These are phyloP conservation scores for Bradynema listronoti DNA, from an alignment of 1,140 invertebrate species.

Conservation along the genomic window DNA sequence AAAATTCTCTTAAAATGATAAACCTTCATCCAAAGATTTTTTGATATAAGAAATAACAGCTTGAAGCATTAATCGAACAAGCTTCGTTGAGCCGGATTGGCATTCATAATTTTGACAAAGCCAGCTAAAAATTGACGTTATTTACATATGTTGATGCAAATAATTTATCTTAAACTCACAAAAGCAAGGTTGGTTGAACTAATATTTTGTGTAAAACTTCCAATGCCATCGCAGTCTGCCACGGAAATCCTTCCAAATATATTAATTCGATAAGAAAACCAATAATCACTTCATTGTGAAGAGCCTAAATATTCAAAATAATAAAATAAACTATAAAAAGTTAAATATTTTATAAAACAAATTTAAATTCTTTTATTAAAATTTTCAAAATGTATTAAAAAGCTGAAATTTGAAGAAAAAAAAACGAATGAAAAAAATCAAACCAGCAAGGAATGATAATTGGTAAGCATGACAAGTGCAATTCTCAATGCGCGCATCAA, in stretches of 20 bases:
- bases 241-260: constrained; percentile 86
- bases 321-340: no score
- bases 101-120: constrained; percentile 19
- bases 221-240: constrained; percentile 85
- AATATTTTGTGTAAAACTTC: constrained; percentile 91
- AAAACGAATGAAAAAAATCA: constrained; percentile 49
- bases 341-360: no score
- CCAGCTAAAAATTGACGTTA: constrained; percentile 14
- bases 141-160: constrained; percentile 74
- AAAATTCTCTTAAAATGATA: constrained; percentile 17
- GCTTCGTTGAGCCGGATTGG: constrained; percentile 79
- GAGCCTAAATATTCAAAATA: constrained; percentile 68
- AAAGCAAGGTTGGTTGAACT: constrained; percentile 71
- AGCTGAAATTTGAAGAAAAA: constrained; percentile 8
- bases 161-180: constrained; percentile 63
- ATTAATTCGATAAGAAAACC: constrained; percentile 92
- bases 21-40: constrained; percentile 33
- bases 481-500: constrained; percentile 86
- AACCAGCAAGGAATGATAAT: constrained; percentile 84
- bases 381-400: constrained; percentile 18
- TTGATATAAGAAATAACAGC: constrained; percentile 34
- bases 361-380: no score
- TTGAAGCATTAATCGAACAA: constrained; percentile 63
- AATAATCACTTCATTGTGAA: constrained; percentile 96
- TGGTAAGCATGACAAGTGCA: constrained; percentile 82